Evolutionary conservation across 2,888 invertebrate species (phyloP).

Genomic region (Formica aserva): DNA sequence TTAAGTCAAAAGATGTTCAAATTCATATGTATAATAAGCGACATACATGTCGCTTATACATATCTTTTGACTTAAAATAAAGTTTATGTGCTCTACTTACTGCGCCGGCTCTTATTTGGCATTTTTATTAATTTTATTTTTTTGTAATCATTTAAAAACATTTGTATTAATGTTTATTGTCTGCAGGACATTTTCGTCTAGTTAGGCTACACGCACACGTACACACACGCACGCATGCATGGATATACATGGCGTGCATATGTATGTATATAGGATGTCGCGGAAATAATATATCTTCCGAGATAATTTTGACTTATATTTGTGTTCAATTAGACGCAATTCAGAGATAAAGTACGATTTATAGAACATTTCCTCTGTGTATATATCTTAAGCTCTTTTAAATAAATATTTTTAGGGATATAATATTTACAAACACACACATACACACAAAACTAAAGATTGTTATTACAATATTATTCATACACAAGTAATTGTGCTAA

Average conservation of each 20-base stretch:
- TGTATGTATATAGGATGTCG: neutral
- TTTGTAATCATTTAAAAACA: neutral
- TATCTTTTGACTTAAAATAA: neutral
- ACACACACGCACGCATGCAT: neutral
- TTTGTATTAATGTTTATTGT: neutral
- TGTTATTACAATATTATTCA: conserved; percentile 21
- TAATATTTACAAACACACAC: neutral
- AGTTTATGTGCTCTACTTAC: neutral
- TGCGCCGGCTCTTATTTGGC: neutral
- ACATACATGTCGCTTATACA: no score
- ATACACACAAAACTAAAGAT: neutral
- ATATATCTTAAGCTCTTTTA: neutral
- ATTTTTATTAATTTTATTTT: neutral
- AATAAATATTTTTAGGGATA: conserved; percentile 10
- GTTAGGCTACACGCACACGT: neutral
- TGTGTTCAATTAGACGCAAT: neutral
- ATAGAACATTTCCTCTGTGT: neutral
- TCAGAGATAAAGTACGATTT: neutral
- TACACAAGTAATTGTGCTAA: neutral
- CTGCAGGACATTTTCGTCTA: neutral
- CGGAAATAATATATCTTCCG: neutral
- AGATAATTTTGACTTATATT: conserved; percentile 7
- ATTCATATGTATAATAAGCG: no score
- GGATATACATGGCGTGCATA: no score
- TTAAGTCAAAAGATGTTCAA: no score